Base-by-base conservation (phyloP, 2,888 invertebrate species). In the Andrena chrysosceles region DNA sequence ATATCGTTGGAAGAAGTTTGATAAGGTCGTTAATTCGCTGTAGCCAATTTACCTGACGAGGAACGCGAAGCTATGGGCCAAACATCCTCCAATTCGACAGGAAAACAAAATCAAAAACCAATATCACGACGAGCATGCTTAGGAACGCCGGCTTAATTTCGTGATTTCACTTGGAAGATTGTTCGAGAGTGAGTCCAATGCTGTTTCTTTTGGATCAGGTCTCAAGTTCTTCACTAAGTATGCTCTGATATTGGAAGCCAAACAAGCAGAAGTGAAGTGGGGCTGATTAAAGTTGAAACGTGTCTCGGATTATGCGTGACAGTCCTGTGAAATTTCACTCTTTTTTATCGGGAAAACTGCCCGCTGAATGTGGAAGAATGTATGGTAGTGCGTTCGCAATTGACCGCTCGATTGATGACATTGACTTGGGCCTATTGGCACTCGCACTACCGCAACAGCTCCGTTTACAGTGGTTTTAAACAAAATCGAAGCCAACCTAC, bases 151-250 rank as follows among this genome's bases (percentile, higher is more conserved):
- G 86, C 88, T 89, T 89, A 90, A 89, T 91, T 90, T 87, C 82
- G 85, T 86, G 88, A 90, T 91, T 91, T 88, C 88, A 89, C 87
- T 80, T 80, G 83, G 81, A 85, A 88, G 89, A 91, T 91, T 82
- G 89, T 87, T 85, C 85, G 85, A 86, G 77, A 82, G 77, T 76
- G 77, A 20, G 29, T 66, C 79, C 63, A 64, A 85, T 75, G 67
- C 81, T 81, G 80, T 69, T 72, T 60, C 66, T 68, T 70, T 33
- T 62, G 42, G 42, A 42, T 42, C 42, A 5, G 42, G 13, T 16
- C 1, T 4, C 5, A 42, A 16, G 4, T 42, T 5, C 16, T 16
- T 42, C 13, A 16, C 42, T 42, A 16, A 16, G 1, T 42, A 16
- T 0, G 42, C 16, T 0, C 1, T 4, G 13, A 42, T 16, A 42